Evolutionary conservation across 37 sponge, comb jelly and placozoan genomes (phyloP), one percentile per base, ranked within the genome.

Genomic region (Geodia barretti): DNA sequence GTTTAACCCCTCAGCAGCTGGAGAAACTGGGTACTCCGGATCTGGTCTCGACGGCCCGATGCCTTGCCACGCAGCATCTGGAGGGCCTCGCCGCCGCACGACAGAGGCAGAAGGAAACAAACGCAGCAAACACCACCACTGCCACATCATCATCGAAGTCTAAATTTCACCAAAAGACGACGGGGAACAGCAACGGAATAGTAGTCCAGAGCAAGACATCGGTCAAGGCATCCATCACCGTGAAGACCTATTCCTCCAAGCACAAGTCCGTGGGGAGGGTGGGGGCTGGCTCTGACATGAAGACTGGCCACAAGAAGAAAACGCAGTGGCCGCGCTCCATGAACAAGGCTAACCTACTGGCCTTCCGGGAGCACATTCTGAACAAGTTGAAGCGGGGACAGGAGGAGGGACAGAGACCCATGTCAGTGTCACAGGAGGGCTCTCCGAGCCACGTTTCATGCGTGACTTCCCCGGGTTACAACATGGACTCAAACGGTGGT

Each of bases 281-380:
- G 7, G 54, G 54, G 14, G 54, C 54, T 14, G 54, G 54, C 7
- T 47, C 54, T 7, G 11, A 47, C 54, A 72, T 40, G 72, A 72
- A 41, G 20, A 33, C 21, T 24, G 17, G n/a, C 35, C 42, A 38
- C 64, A 78, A 64, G 78, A 76, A 58, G 70, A 87, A 81, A 43
- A 70, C 41, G 8, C 82, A 81, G 36, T 88, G 89, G 89, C 89
- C 89, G 11, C 73, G 80, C 17, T 88, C 89, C 0, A 88, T 88
- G 84, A 88, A 79, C 61, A 61, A 38, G 31, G 89, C 84, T 9
- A 88, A 88, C 89, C 73, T 88, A 0, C 62, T 88, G 66, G 89
- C 89, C 24, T 88, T 88, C 64, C 73, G 89, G 3, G 63, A 88
- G 32, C 80, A 77, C 58, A 88, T 88, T 25, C 71, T 88, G 32